These are phyloP conservation scores for Merops nubicus DNA, from an alignment of 2,113 vertebrate species.

Conservation along the genomic window DNA sequence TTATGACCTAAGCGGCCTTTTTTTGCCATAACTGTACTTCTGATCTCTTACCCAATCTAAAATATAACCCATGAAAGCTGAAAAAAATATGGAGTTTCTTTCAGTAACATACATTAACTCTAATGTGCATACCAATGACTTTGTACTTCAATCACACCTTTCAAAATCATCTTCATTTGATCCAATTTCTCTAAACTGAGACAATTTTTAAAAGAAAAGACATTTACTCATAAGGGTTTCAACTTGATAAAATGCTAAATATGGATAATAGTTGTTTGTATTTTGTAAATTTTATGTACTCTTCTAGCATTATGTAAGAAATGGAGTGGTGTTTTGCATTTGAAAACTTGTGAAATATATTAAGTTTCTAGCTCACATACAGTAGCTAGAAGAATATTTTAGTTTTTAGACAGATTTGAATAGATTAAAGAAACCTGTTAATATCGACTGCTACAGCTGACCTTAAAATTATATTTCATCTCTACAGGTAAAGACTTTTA, in stretches of 20 bases:
- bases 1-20: background rate
- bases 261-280: background rate
- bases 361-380: background rate
- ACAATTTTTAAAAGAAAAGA: background rate
- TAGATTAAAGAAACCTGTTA: background rate
- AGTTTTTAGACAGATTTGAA: background rate
- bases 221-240: background rate
- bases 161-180: background rate
- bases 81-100: background rate
- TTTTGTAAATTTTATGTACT: background rate
- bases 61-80: background rate
- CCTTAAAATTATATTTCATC: background rate
- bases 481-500: background rate
- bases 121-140: background rate
- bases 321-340: background rate
- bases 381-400: background rate
- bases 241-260: background rate
- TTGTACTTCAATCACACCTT: background rate
- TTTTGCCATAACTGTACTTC: background rate
- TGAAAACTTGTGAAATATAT: background rate
- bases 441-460: background rate
- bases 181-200: background rate
- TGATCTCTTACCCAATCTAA: background rate
- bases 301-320: background rate
- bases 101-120: background rate